A percentile compares a stretch with the other conserved stretches of the same genome.
Evolutionary conservation across 2,888 invertebrate species (phyloP).

Genomic region (Sphecodes monilicornis): DNA sequence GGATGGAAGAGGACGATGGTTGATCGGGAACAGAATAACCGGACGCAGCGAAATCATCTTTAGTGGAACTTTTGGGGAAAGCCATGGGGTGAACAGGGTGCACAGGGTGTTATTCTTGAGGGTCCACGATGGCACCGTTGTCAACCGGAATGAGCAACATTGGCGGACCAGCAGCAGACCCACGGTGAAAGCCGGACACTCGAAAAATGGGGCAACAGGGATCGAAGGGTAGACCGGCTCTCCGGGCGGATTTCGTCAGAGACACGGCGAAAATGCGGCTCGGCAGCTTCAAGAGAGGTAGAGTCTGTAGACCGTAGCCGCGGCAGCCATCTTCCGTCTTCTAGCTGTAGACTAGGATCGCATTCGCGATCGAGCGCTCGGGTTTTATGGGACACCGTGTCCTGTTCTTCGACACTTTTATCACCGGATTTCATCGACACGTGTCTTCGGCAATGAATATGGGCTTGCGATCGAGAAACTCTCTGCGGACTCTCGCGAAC

Average conservation of each 20-base stretch:
- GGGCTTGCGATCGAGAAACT: too few species aligned
- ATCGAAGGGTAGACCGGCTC: conserved; percentile 79
- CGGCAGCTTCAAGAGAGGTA: conserved; percentile 82
- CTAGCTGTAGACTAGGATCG: not conserved
- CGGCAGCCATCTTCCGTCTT: not conserved
- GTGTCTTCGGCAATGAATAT: too few species aligned
- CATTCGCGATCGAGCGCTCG: too few species aligned
- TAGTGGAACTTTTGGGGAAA: not conserved
- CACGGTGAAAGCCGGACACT: conserved; percentile 38
- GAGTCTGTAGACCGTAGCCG: conserved; percentile 10
- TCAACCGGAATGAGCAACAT: conserved; percentile 21
- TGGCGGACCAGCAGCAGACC: conserved; percentile 20
- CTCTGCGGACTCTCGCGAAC: too few species aligned
- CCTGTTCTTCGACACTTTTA: too few species aligned
- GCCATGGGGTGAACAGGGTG: conserved; percentile 43
- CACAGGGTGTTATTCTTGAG: not conserved
- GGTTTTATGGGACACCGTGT: too few species aligned
- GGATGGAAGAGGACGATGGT: not conserved
- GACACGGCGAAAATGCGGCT: conserved; percentile 81
- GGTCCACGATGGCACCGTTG: not conserved
- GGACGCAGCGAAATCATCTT: not conserved
- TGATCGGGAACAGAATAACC: not conserved
- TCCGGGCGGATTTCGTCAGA: conserved; percentile 81
- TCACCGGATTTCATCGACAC: too few species aligned
- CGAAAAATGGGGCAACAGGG: conserved; percentile 81